Evolutionary conservation across 2,797 vertebrate genomes (phyloP), one percentile per base, ranked within the genome.

Genomic region (Sebastes minor): DNA sequence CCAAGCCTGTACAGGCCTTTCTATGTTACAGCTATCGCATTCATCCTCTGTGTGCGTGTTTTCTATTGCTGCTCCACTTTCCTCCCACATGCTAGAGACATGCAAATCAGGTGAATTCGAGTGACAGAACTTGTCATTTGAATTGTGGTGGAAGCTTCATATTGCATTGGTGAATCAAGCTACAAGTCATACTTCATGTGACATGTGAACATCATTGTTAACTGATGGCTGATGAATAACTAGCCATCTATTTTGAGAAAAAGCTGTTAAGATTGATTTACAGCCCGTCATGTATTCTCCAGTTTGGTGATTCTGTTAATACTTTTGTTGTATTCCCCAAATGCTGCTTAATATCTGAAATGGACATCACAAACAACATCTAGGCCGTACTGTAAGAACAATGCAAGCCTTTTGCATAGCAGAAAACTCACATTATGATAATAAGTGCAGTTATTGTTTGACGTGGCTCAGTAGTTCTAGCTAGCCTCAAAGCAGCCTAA

Each of bases 31-130:
- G 32, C 80, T 81, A 80, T 82, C 65, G 69, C 71, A 79, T 46
- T 49, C 27, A 69, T 78, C 23, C 55, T 74, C 27, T 59, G 69
- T 28, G 27, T 32, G 42, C 7, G 18, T 30, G 22, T 8, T 32
- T 5, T 62, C 9, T 12, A 57, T 46, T 65, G 25, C 61, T 68
- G 46, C 28, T 65, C 28, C 67, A 67, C 35, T 80, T 71, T 65
- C 33, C 71, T 64, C 59, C 59, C 70, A 71, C 79, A 74, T 71
- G 64, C 61, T 70, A 84, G 10, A 56, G n/a, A 78, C 74, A 82
- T 69, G 67, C 71, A 86, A 77, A 82, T 85, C 69, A 76, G 72
- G 32, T 69, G 32, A 78, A 76, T 78, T 75, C 77, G 61, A 78
- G 57, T 77, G 63, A 74, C 49, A 76, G 22, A 62, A 68, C 30